Evolutionary conservation across 2,113 vertebrate species (phyloP).

Genomic region (Spizaetus ornatus): DNA sequence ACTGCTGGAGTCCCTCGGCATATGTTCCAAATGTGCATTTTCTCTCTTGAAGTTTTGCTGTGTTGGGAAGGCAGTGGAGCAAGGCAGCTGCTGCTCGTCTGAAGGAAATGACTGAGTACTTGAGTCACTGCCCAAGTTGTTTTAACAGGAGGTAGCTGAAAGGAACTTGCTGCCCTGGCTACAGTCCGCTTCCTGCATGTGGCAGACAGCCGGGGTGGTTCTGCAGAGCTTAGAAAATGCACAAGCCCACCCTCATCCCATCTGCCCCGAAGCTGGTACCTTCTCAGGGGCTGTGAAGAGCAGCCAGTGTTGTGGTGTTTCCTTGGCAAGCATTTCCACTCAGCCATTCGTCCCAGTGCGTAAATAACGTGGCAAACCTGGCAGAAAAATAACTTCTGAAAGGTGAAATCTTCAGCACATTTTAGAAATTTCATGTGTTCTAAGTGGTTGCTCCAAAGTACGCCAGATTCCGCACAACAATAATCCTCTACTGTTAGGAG

Average conservation of each 20-base stretch:
- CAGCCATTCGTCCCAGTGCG: accelerated
- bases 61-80: not conserved
- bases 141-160: not conserved
- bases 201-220: not conserved
- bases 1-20: not conserved
- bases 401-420: not conserved
- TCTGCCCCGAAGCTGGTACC: not conserved
- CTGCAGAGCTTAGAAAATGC: not conserved
- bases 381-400: not conserved
- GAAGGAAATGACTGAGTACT: not conserved
- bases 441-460: not conserved
- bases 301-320: not conserved
- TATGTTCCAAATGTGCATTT: not conserved
- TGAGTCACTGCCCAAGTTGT: not conserved
- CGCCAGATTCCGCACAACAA: not conserved
- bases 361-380: not conserved
- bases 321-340: not conserved
- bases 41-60: not conserved
- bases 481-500: not conserved
- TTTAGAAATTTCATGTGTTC: not conserved
- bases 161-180: not conserved
- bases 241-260: not conserved
- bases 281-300: no score
- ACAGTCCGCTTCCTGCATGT: not conserved
- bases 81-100: not conserved